Base-by-base conservation (phyloP, 2,888 invertebrate species). In the Macrosoma leucophasiata region DNA sequence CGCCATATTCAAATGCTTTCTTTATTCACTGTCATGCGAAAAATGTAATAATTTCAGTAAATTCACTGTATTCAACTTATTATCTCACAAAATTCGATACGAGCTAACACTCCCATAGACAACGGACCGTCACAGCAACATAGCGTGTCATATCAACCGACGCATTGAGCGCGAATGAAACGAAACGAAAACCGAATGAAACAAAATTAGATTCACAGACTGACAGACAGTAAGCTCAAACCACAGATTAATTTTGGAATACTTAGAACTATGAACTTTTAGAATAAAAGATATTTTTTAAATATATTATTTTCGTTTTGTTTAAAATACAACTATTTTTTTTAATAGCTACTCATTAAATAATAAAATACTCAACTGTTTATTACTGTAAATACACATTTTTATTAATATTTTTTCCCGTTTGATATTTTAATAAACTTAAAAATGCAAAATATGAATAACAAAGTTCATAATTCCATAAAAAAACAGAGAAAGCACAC, bases 1-100 rank as follows among this genome's bases (percentile, higher is more conserved):
- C 73, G 84, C 84, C 84, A 84, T 84, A 65, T 70, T 81, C 52
- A 66, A 68, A 60, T 39, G 50, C 55, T 62, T 65, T 63, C 64
- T 77, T 77, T 71, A 79, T 72, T 70, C 79, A 84, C 82, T 78
- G 52, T 73, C 81, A 84, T 82, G 65, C 78, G 73, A 73, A 54
- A 68, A 65, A 62, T 58, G 42, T 48, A 51, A 51, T 58, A 57
- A 56, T 62, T 65, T 59, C 56, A 42, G 53, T 44, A 42, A 55
- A 56, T 65, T 60, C 73, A 79, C 72, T 65, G 66, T 51, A 66
- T 49, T 71, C 62, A 40, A 56, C 67, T 58, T 66, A 64, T 54
- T 65, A 63, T 55, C 39, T 55, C 68, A 73, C 70, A 63, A 71
- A n/a, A 73, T 71, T 69, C 67, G 52, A 75, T 73, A 74, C 76